Conservation (phyloP, 1,140 invertebrate species). For the Diorhabda sublineata region DNA sequence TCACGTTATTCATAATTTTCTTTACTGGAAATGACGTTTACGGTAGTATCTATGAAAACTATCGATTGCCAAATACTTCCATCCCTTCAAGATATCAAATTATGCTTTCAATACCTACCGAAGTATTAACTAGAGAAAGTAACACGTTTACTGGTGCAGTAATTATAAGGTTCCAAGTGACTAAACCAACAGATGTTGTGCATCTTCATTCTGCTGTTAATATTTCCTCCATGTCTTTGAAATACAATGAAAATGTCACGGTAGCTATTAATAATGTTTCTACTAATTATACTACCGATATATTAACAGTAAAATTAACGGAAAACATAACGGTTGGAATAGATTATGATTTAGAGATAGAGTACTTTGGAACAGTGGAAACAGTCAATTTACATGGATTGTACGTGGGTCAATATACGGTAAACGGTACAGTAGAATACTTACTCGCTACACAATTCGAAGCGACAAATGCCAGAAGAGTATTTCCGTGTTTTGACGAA, state of each 20-base stretch:
- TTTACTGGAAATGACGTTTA: too few species aligned
- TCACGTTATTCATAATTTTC: too few species aligned
- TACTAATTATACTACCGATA: slow-evolving; percentile 5
- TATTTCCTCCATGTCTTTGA: neutral
- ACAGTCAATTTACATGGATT: neutral
- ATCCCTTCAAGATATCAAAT: slow-evolving; percentile 8
- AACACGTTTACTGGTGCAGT: slow-evolving; percentile 3
- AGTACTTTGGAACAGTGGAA: neutral
- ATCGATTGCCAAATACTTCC: slow-evolving; percentile 6
- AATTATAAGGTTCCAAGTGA: slow-evolving; percentile 8
- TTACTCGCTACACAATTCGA: slow-evolving; percentile 73
- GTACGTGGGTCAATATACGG: slow-evolving; percentile 5
- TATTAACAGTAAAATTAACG: slow-evolving; percentile 1
- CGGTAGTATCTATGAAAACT: neutral
- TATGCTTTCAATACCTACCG: neutral
- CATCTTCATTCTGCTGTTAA: slow-evolving; percentile 6
- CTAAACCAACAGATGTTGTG: neutral
- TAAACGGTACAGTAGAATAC: neutral
- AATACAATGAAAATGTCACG: neutral
- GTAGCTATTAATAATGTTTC: neutral
- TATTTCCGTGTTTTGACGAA: slow-evolving; percentile 91
- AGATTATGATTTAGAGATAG: neutral
- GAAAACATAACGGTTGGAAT: neutral
- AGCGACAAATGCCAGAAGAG: slow-evolving; percentile 73
- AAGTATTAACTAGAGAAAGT: slow-evolving; percentile 7